Percentiles rank a stretch among this genome's conserved stretches.
Conservation (phyloP, 1,140 invertebrate species). For the Lanistes nyassanus region DNA sequence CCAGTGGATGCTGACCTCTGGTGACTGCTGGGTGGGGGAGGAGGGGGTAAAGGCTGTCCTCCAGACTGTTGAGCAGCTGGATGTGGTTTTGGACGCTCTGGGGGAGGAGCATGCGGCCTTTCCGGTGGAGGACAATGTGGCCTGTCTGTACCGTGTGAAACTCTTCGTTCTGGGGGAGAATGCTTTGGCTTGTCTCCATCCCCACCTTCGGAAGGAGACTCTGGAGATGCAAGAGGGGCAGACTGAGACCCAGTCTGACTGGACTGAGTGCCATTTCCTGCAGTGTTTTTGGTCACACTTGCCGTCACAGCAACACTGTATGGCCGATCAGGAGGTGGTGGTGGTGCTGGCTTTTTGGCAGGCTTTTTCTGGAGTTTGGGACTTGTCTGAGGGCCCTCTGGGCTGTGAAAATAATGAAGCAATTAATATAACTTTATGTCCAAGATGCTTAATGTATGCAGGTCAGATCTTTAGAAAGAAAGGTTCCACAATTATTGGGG, state of each 20-base stretch:
- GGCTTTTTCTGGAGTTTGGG: conserved; percentile 44
- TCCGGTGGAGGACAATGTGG: conserved; percentile 32
- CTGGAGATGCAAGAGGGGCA: conserved; percentile 38
- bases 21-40: conserved; percentile 42
- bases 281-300: conserved; percentile 24
- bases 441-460: too few species aligned
- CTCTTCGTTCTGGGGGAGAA: conserved; percentile 37
- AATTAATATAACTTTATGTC: too few species aligned
- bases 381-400: conserved; percentile 16
- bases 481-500: too few species aligned
- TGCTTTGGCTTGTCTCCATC: conserved; percentile 36
- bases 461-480: too few species aligned
- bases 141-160: conserved; percentile 32
- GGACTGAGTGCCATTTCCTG: conserved; percentile 9
- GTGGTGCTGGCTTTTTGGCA: conserved; percentile 55
- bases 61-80: conserved; percentile 35
- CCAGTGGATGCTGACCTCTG: conserved; percentile 57
- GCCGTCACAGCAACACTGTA: conserved; percentile 54
- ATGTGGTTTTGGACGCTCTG: conserved; percentile 42
- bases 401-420: too few species aligned
- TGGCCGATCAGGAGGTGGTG: conserved; percentile 53
- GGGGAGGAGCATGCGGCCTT: conserved; percentile 30
- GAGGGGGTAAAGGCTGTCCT: conserved; percentile 43
- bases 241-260: conserved; percentile 52
- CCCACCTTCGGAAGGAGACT: conserved; percentile 21